Base-by-base conservation (phyloP, 2,888 invertebrate species). In the Pandemis corylana region DNA sequence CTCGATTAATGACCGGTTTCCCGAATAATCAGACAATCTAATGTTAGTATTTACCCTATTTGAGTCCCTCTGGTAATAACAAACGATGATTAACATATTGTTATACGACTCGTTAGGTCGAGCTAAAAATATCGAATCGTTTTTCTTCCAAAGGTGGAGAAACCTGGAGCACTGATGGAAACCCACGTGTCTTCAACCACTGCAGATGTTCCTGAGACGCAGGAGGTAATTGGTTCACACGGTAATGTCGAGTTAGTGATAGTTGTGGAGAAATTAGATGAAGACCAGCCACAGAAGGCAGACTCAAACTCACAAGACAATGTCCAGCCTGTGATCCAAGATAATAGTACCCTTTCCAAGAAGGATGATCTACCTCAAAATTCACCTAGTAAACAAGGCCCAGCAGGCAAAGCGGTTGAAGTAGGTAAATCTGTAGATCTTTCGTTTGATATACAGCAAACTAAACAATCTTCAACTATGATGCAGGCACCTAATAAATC, bases 171-270 rank as follows among this genome's bases (percentile, higher is more conserved):
- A 74, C 89, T 89, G 83, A 91, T 92, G 91, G 93, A 93, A 83
- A 91, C 91, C 65, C 91, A 92, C 77, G 91, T 93, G 75, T 89
- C 93, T 51, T 91, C 93, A 42, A 91, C 92, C 67, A 91, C 91
- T 20, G 88, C 86, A 53, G 91, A 92, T 78, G 84, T 87, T 5
- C 86, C 86, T 42, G 89, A 90, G 76, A 82, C 84, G 51, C 87
- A 89, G 80, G 86, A 89, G 80, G 85, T 87, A 68, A 83, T 88
- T 20, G 88, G 85, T 28, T 86, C 88, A 7, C 85, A 85, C 76
- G 85, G 86, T n/a, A 84, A 88, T 80, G 87, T 93, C 53, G 90
- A 93, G 78, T 90, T 88, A 81, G 84, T 90, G 15, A 85, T 93
- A 77, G 85, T 89, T 71, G 90, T 93, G 9, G 92, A 93, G 80